These are phyloP conservation scores for Vanessa tameamea DNA, from an alignment of 1,140 invertebrate genomes.

Conservation along the genomic window DNA sequence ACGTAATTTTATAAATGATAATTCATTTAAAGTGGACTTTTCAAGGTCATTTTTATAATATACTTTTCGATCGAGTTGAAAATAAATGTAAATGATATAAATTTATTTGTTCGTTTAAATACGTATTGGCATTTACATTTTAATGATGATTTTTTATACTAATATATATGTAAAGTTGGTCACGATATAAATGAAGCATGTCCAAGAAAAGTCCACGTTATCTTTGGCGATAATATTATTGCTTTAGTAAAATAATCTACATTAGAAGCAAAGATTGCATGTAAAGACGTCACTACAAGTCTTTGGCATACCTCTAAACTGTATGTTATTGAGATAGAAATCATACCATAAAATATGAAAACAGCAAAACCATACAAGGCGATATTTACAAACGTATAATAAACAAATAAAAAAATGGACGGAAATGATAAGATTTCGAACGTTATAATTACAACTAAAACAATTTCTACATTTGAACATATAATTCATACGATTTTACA, in stretches of 20 bases:
- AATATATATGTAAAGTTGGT: background rate
- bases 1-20: slow-evolving; percentile 41
- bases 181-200: slow-evolving; percentile 14
- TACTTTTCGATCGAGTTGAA: background rate
- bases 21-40: slow-evolving; percentile 43
- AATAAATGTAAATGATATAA: slow-evolving; percentile 2
- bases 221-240: slow-evolving; percentile 69
- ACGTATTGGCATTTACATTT: background rate
- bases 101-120: background rate
- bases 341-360: slow-evolving; percentile 41
- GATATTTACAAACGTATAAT: slow-evolving; percentile 65
- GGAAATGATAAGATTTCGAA: slow-evolving; percentile 73
- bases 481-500: slow-evolving; percentile 25
- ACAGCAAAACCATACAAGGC: slow-evolving; percentile 44
- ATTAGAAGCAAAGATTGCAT: slow-evolving; percentile 45
- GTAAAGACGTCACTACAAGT: slow-evolving; percentile 65
- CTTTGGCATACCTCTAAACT: slow-evolving; percentile 79
- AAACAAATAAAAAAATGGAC: slow-evolving; percentile 63
- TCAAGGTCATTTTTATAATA: slow-evolving; percentile 23
- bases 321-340: slow-evolving; percentile 65
- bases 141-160: background rate
- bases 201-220: slow-evolving; percentile 51
- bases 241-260: slow-evolving; percentile 57
- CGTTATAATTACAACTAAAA: slow-evolving; percentile 45
- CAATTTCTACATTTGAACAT: slow-evolving; percentile 40